Conservation (phyloP, 2,888 invertebrate genomes). For the Argyra leucocephala region DNA sequence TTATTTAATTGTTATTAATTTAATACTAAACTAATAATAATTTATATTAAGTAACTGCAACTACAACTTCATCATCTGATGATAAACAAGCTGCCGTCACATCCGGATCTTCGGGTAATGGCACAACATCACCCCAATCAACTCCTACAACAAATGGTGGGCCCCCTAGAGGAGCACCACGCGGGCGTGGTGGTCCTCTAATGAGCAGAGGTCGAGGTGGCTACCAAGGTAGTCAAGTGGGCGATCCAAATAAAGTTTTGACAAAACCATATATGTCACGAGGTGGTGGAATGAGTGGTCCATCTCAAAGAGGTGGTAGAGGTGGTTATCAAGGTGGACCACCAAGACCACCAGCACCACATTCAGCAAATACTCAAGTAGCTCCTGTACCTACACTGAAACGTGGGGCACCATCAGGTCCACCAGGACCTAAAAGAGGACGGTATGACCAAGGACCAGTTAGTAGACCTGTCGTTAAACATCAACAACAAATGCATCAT, state of each 20-base stretch:
- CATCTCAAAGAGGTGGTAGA: constrained; percentile 33
- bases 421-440: constrained; percentile 41
- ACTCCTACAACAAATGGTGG: constrained; percentile 26
- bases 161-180: constrained; percentile 30
- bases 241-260: constrained; percentile 32
- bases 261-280: constrained; percentile 34
- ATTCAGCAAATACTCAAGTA: constrained; percentile 41
- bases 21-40: neutral
- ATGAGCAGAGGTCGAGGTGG: constrained; percentile 37
- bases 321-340: constrained; percentile 38
- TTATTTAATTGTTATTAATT: neutral
- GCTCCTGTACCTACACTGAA: constrained; percentile 41
- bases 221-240: constrained; percentile 28
- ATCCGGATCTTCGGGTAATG: neutral
- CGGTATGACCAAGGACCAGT: constrained; percentile 41
- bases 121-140: constrained; percentile 20
- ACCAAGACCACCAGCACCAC: constrained; percentile 38
- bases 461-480: constrained; percentile 39
- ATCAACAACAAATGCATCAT: constrained; percentile 35
- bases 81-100: neutral
- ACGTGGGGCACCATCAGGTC: constrained; percentile 40
- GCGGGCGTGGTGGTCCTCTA: constrained; percentile 37
- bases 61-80: constrained; percentile 23
- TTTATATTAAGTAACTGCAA: constrained; percentile 10
- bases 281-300: constrained; percentile 37